Evolutionary conservation across 2,113 vertebrate genomes (phyloP), one percentile per base, ranked within the genome.

Genomic region (Eublepharis macularius): DNA sequence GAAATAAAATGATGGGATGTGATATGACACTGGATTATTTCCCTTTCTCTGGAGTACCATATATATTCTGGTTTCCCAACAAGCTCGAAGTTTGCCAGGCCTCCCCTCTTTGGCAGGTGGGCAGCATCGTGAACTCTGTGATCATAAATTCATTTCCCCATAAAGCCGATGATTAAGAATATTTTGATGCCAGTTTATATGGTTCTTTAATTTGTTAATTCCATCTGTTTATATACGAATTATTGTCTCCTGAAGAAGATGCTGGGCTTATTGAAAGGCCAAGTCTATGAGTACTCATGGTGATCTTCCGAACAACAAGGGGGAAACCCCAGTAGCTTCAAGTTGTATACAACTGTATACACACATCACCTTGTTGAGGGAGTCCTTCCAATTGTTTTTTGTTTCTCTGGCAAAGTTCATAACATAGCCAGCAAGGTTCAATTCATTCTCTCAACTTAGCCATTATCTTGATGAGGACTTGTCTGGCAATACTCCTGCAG

Each of bases 371-470:
- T 92, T 84, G 36, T 45, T 7, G 81, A 76, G 81, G 69, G 0
- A 0, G 75, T 34, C 47, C 47, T 76, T 73, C 34, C 82, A 88
- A 39, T 66, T 79, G 77, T 2, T 4, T 80, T 47, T 54, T 32
- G 0, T 45, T 91, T 47, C 24, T 77, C 80, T 54, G 86, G 63
- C 19, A 91, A 63, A 34, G 45, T 80, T 84, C 45, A 82, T 36
- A 68, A 70, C 81, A 78, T 49, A 39, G 75, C 69, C 41, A 94
- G 80, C 32, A 91, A 83, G 19, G 78, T 85, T 76, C 87, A 65
- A 21, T 91, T 95, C 16, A 93, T 89, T 65, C 79, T 84, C 76
- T 86, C n/a, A 57, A 76, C 87, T 84, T 73, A 45, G 76, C 76
- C 2, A n/a, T 72, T 85, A 24, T 68, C 80, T 77, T 54, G 16